These are phyloP conservation scores for Ibidorhyncha struthersii DNA, from an alignment of 2,113 vertebrate species.

Conservation along the genomic window DNA sequence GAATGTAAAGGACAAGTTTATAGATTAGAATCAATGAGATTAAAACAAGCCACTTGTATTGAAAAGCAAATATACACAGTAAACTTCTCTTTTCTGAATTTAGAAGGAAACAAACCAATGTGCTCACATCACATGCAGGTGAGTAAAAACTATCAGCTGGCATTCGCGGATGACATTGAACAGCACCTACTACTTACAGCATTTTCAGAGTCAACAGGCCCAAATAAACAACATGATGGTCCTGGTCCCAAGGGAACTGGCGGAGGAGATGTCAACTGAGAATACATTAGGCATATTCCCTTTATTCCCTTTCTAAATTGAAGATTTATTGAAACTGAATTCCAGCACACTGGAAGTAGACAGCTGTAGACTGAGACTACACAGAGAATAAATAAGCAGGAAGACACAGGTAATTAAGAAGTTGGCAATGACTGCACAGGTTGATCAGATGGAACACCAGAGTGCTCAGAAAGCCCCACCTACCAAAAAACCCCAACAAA, in stretches of 20 bases:
- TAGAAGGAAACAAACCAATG: background rate
- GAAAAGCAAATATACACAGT: background rate
- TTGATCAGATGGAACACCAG: background rate
- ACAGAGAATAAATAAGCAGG: background rate
- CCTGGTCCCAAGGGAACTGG: background rate
- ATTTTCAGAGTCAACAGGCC: background rate
- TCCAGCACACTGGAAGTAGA: background rate
- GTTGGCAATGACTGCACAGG: background rate
- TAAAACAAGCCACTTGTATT: background rate
- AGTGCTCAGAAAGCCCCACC: background rate
- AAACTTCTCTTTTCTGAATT: background rate
- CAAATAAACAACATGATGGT: background rate
- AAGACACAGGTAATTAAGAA: background rate
- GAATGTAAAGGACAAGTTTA: background rate
- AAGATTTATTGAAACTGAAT: background rate
- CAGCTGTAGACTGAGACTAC: background rate
- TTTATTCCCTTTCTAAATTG: background rate
- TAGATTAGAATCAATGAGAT: background rate
- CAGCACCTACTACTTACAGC: background rate
- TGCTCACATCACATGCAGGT: background rate
- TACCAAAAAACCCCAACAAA: background rate
- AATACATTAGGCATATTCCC: background rate
- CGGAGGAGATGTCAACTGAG: background rate
- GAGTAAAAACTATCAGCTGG: background rate
- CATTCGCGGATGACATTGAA: background rate